phyloP scores from a whole-genome alignment of 2,888 invertebrate species.

The Caenorhabditis sp. region DNA sequence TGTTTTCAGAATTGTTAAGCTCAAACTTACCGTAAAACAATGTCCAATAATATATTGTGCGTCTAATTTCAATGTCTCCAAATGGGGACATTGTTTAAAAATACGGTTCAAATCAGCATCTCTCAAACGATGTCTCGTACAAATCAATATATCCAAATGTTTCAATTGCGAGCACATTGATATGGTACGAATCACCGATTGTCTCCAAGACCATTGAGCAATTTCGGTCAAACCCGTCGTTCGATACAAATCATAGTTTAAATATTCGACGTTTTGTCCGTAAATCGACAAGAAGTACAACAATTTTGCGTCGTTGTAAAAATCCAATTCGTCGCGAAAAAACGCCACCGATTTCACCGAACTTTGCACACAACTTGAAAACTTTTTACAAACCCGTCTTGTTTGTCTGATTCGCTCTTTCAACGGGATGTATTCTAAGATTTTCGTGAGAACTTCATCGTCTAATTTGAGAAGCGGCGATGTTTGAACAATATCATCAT shows the following conservation, averaged over 20 bases:
- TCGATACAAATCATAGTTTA: constrained; percentile 56
- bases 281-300: constrained; percentile 44
- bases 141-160: constrained; percentile 49
- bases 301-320: constrained; percentile 31
- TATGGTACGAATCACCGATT: constrained; percentile 44
- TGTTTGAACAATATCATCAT: constrained; percentile 15
- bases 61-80: constrained; percentile 52
- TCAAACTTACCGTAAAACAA: constrained; percentile 44
- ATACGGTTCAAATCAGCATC: constrained; percentile 53
- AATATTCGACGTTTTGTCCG: constrained; percentile 40
- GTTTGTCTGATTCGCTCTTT: constrained; percentile 32
- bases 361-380: constrained; percentile 32
- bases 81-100: constrained; percentile 45
- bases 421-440: constrained; percentile 40
- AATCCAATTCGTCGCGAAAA: constrained; percentile 41
- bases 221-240: neutral
- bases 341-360: constrained; percentile 44
- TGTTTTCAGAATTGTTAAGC: neutral
- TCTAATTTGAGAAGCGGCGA: constrained; percentile 32
- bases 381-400: constrained; percentile 26
- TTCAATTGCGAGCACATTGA: constrained; percentile 41
- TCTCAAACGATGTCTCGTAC: constrained; percentile 52
- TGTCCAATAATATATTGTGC: constrained; percentile 56
- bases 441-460: constrained; percentile 22
- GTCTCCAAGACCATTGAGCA: constrained; percentile 59